Evolutionary conservation across 2,888 invertebrate species (phyloP), one percentile per base, ranked within the genome.

Genomic region (Drosophila helvetica): DNA sequence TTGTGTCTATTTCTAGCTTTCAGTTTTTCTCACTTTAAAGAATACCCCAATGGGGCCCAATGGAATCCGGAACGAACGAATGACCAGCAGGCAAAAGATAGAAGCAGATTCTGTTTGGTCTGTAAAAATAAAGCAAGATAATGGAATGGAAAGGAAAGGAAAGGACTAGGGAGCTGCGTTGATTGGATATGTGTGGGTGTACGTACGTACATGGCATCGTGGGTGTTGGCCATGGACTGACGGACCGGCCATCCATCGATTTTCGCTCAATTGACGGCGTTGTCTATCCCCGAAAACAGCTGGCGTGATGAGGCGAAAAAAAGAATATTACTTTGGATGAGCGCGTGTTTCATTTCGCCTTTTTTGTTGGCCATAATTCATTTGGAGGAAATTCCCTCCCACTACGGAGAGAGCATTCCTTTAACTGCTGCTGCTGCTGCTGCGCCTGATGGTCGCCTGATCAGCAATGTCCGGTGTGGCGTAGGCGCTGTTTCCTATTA

Each of bases 231-330:
- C 64, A 62, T 62, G 33, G 59, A 58, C 61, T 53, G 47, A 15
- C 10, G 27, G 33, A 54, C 62, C 61, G 62, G 60, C 51, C 60
- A 65, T 54, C 71, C 81, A 84, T 83, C 80, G 87, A 81, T 83
- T 86, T 78, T 75, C 66, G 77, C 79, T 72, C 81, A 84, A 84
- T 78, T 80, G 85, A 65, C 66, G 56, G 47, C 64, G 75, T 73
- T 86, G 85, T 75, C 85, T 78, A 56, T 74, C 47, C 30, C 38
- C 15, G 42, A 66, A 55, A 78, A 60, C 89, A 86, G 62, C 75
- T 75, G 84, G 73, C 84, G 72, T 89, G 84, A 85, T 80, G 84
- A 56, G 65, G 88, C 89, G 74, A 51, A 71, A 85, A 84, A 7
- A 38, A 38, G 82, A 62, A 70, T 56, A 65, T 83, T 78, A 75